These are phyloP conservation scores for Cremastinae sp. DNA, from an alignment of 2,888 invertebrate species.

Conservation along the genomic window DNA sequence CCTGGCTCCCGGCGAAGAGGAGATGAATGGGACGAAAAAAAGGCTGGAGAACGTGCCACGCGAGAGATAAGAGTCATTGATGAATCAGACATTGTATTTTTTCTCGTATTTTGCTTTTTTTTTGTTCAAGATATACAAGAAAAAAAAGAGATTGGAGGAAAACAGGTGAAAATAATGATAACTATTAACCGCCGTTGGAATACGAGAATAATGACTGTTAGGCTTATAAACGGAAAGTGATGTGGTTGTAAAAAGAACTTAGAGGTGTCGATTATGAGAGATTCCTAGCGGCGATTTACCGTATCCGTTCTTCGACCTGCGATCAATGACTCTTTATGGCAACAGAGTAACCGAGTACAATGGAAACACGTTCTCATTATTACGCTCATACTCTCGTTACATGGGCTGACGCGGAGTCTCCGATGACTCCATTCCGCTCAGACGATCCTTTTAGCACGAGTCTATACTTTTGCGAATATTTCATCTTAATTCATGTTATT, in stretches of 20 bases:
- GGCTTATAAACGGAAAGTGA: neutral
- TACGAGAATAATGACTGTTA: neutral
- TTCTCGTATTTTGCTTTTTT: neutral
- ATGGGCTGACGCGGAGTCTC: neutral
- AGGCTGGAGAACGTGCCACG: constrained; percentile 10
- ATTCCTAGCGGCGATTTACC: constrained; percentile 16
- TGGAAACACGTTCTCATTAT: neutral
- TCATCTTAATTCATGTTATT: too few species aligned
- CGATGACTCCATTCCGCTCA: neutral
- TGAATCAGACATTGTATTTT: neutral
- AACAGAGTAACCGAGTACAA: neutral
- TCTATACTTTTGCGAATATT: neutral
- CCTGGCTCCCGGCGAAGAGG: neutral
- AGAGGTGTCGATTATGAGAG: constrained; percentile 25
- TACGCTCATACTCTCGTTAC: neutral
- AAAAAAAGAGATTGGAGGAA: neutral
- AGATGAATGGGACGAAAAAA: constrained; percentile 20
- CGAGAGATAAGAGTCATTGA: constrained; percentile 33
- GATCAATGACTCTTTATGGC: too few species aligned
- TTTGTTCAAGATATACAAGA: neutral
- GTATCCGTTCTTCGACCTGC: constrained; percentile 8
- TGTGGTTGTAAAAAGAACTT: neutral
- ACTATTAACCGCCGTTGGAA: neutral
- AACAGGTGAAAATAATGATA: neutral
- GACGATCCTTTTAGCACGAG: neutral